Conservation (phyloP, 2,888 invertebrate species). For the Aethes cnicana region DNA sequence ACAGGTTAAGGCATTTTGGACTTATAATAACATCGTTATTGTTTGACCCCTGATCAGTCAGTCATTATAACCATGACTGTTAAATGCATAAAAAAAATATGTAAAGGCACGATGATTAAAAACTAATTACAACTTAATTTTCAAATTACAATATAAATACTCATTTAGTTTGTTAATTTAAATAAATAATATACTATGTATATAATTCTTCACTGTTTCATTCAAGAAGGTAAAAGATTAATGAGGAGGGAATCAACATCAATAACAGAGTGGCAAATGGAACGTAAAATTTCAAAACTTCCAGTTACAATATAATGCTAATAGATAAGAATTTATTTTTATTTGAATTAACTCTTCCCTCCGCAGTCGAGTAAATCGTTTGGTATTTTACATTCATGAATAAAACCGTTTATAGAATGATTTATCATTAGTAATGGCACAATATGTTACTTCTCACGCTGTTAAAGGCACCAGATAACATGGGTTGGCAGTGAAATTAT, state of each 20-base stretch:
- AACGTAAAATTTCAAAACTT: too few relatives aligned
- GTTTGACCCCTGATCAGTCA: constrained; percentile 2
- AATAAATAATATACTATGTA: constrained; percentile 29
- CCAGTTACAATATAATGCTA: too few relatives aligned
- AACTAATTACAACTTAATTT: constrained; percentile 21
- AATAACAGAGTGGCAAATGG: too few relatives aligned
- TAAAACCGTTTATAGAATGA: constrained; percentile 39
- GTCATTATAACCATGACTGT: constrained; percentile 12
- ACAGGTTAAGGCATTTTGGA: neutral
- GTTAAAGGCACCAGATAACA: constrained; percentile 55
- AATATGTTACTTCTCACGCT: constrained; percentile 49
- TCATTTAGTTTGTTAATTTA: constrained; percentile 20
- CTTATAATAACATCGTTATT: constrained; percentile 1
- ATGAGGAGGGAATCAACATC: too few relatives aligned
- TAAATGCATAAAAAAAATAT: constrained; percentile 26
- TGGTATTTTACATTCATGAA: constrained; percentile 30
- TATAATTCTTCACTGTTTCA: constrained; percentile 17
- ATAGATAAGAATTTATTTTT: too few relatives aligned
- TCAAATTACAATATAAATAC: constrained; percentile 19
- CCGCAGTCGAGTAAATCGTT: too few relatives aligned
- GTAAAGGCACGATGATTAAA: constrained; percentile 20
- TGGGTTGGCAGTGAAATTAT: constrained; percentile 26
- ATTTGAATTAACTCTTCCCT: too few relatives aligned
- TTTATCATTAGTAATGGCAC: constrained; percentile 70
- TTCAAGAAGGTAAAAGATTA: constrained; percentile 14